Base-by-base conservation (phyloP, 2,113 vertebrate species). In the Bagarius yarrelli region DNA sequence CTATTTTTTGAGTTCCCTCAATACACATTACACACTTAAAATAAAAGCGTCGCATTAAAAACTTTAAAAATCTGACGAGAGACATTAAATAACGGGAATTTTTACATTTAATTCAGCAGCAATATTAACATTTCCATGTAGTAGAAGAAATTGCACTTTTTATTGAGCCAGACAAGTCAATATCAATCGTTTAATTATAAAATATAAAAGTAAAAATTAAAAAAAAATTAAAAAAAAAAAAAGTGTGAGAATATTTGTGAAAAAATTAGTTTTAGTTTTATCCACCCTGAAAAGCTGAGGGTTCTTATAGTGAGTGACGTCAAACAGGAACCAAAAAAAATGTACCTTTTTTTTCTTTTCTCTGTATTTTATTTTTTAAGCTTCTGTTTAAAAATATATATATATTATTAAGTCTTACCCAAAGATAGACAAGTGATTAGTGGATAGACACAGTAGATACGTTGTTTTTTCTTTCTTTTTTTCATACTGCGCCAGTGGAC, bases 211-310 rank as follows among this genome's bases (percentile, higher is more conserved):
- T n/a, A n/a, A n/a, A n/a, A n/a, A n/a, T n/a, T n/a, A n/a, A n/a
- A n/a, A n/a, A n/a, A n/a, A n/a, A n/a, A n/a, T n/a, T n/a, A n/a
- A n/a, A n/a, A n/a, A n/a, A n/a, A n/a, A n/a, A n/a, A n/a, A 15
- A 25, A 30, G 25, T 30, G 25, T 52, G n/a, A 50, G 59, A 25
- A 80, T 80, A 70, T 67, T 25, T 57, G 63, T n/a, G n/a, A n/a
- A 67, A 32, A 50, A 19, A 64, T 53, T 1, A 67, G 61, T 8
- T 55, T 53, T 36, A 59, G 64, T 40, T 12, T 19, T 56, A 47
- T 70, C 78, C 70, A 12, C 53, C 53, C 53, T 59, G 21, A 69
- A 21, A 76, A 40, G 52, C 16, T 55, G 27, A 13, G 44, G 36
- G 78, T 47, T 79, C 21, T 61, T 70, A 52, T 72, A 30, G 19